A percentile compares a stretch with the other conserved stretches of the same genome.
Conservation (phyloP, 2,888 invertebrate species). For the Drosophila mercatorum region DNA sequence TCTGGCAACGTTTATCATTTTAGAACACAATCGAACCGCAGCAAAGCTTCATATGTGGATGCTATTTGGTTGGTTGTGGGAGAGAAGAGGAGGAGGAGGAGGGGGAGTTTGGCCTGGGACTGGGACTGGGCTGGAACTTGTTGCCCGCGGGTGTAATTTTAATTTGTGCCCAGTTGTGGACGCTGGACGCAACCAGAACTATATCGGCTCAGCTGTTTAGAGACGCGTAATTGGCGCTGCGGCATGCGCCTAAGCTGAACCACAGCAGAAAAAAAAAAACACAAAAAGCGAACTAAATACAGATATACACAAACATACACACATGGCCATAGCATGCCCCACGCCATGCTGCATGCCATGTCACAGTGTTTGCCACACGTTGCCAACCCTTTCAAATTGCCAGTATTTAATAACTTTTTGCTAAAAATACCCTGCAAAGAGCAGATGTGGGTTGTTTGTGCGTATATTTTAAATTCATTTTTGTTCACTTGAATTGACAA, state of each 20-base stretch:
- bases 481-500: no score
- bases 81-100: not conserved
- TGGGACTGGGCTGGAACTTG: conserved; percentile 13
- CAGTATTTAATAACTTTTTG: conserved; percentile 72
- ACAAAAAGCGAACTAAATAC: not conserved
- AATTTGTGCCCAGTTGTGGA: conserved; percentile 69
- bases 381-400: conserved; percentile 35
- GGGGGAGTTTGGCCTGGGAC: not conserved
- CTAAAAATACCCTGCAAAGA: conserved; percentile 40
- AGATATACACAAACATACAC: not conserved
- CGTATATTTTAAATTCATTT: no score
- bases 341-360: conserved; percentile 65
- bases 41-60: conserved; percentile 1
- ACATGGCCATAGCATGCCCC: conserved; percentile 27
- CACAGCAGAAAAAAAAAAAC: conserved; percentile 24
- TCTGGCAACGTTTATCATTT: conserved; percentile 58
- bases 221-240: conserved; percentile 68
- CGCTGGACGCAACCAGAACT: conserved; percentile 8
- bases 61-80: not conserved
- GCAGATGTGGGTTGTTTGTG: not conserved
- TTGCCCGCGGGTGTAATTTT: conserved; percentile 82
- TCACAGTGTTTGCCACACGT: conserved; percentile 65
- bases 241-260: conserved; percentile 63
- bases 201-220: conserved; percentile 67
- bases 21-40: conserved; percentile 31